phyloP scores from a whole-genome alignment of 2,888 invertebrate species.

The Aphodius sticticus region DNA sequence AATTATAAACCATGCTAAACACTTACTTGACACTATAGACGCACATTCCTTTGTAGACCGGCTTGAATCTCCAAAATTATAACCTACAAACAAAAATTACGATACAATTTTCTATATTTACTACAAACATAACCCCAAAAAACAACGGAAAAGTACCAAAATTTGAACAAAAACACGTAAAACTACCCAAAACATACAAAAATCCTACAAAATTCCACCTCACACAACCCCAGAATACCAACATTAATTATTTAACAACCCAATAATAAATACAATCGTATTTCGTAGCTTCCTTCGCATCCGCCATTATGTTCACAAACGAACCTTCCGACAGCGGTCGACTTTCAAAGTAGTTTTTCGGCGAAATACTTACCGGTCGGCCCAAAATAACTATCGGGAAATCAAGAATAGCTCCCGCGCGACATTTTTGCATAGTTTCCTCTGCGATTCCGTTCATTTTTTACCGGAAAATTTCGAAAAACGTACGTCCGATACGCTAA shows the following conservation, averaged over 20 bases:
- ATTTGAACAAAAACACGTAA: not conserved
- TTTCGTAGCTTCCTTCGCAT: not conserved
- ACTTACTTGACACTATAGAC: not conserved
- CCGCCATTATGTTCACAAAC: not conserved
- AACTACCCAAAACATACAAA: not conserved
- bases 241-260: conserved; percentile 58
- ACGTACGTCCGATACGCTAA: not conserved
- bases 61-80: not conserved
- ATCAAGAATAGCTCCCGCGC: not conserved
- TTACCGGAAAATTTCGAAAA: not conserved
- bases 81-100: not conserved
- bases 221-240: conserved; percentile 35
- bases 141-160: not conserved
- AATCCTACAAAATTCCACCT: not conserved
- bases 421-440: not conserved
- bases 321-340: not conserved
- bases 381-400: not conserved
- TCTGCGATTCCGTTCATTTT: not conserved
- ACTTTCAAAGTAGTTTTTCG: not conserved
- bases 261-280: conserved; percentile 43
- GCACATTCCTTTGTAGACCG: not conserved
- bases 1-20: not conserved
- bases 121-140: not conserved
- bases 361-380: not conserved
- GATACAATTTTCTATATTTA: not conserved